Percentiles rank a stretch among this genome's conserved stretches.
Conservation (phyloP, 2,113 vertebrate genomes). For the Scomber colias region DNA sequence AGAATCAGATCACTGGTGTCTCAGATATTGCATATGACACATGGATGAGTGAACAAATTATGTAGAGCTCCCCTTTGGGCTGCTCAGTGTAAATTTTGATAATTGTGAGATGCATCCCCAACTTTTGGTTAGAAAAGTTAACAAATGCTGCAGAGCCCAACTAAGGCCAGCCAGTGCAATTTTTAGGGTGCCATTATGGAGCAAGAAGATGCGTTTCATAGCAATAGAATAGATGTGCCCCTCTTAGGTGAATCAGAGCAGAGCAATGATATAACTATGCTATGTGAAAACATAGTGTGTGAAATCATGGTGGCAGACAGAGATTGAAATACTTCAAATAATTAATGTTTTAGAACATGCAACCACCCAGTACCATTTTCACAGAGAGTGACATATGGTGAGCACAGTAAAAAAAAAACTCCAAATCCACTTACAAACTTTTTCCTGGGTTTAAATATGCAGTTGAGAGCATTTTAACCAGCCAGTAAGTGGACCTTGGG, state of each 20-base stretch:
- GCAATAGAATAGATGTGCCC: too few species aligned
- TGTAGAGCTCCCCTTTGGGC: constrained; percentile 24
- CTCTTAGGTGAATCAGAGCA: too few species aligned
- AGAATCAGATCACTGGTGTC: constrained; percentile 2
- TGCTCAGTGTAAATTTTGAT: constrained; percentile 21
- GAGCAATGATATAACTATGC: too few species aligned
- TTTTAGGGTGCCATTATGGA: neutral
- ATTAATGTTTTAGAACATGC: neutral
- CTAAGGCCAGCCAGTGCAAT: neutral
- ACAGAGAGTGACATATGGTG: neutral
- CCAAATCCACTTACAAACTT: too few species aligned
- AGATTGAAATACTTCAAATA: constrained; percentile 15
- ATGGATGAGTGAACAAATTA: constrained; percentile 54
- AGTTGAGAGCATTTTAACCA: too few species aligned
- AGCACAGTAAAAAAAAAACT: too few species aligned
- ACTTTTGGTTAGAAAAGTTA: constrained; percentile 11
- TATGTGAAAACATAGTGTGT: too few species aligned
- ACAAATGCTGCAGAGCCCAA: neutral
- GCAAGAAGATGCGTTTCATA: neutral
- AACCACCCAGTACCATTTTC: neutral
- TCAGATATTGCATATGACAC: constrained; percentile 41
- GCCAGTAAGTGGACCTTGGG: too few species aligned
- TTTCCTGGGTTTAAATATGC: too few species aligned
- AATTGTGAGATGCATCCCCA: constrained; percentile 22
- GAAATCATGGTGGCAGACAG: neutral